phyloP scores from a whole-genome alignment of 2,888 invertebrate species.

The Hipparchia semele region DNA sequence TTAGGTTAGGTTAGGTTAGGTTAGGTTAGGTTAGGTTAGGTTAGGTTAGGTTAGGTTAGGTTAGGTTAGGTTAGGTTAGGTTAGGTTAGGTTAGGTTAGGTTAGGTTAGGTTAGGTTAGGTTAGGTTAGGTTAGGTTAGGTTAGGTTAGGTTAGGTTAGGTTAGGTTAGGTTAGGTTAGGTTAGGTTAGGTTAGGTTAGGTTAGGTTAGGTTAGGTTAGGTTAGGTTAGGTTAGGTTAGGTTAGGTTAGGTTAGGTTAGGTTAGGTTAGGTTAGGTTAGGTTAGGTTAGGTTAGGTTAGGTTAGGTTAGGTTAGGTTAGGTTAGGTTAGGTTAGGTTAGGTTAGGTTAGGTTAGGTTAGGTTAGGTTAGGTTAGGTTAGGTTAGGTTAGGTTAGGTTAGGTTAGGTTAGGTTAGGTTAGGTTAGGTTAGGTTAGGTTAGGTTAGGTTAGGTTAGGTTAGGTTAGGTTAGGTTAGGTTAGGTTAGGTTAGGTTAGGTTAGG shows the following conservation, averaged over 20 bases:
- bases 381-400: slow-evolving; percentile 26
- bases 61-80: slow-evolving; percentile 43
- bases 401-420: slow-evolving; percentile 41
- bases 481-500: slow-evolving; percentile 43
- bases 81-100: slow-evolving; percentile 43
- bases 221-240: too few species aligned
- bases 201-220: slow-evolving; percentile 36
- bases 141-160: slow-evolving; percentile 18
- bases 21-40: slow-evolving; percentile 43
- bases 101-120: slow-evolving; percentile 24
- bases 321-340: slow-evolving; percentile 42
- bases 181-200: slow-evolving; percentile 28
- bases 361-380: slow-evolving; percentile 40
- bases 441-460: slow-evolving; percentile 44
- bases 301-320: slow-evolving; percentile 41
- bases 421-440: slow-evolving; percentile 43
- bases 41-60: slow-evolving; percentile 43
- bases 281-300: slow-evolving; percentile 44
- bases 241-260: slow-evolving; percentile 27
- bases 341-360: slow-evolving; percentile 39
- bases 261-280: slow-evolving; percentile 42
- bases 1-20: slow-evolving; percentile 43
- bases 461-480: slow-evolving; percentile 42
- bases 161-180: slow-evolving; percentile 9
- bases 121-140: slow-evolving; percentile 13